Base-by-base conservation (phyloP, 2,797 vertebrate genomes). In the Triplophysa yarkandensis region DNA sequence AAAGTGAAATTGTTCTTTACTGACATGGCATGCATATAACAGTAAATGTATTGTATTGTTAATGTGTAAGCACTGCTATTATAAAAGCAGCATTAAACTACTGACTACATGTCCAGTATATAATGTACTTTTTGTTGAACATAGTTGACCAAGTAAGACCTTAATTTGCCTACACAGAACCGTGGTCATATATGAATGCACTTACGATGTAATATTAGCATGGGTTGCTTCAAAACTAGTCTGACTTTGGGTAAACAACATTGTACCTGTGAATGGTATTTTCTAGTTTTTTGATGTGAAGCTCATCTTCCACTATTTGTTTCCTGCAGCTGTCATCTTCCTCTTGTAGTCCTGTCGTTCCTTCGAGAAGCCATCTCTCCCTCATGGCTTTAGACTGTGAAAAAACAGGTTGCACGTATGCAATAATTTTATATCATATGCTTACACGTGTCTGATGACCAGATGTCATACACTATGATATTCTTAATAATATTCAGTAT, bases 341-440 rank as follows among this genome's bases (percentile, higher is more conserved):
- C 81, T 96, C 95, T 2, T 86, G 86, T 9, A 90, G 92, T 52
- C 87, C 91, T 6, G 90, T 87, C 32, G 92, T 90, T 73, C 96
- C 97, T 86, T 98, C 95, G 69, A 99, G 92, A 83, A 99, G 94
- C 97, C 97, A 99, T 89, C 94, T 94, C 83, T 99, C 97, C 13
- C 97, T 93, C 87, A 94, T 95, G 80, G 95, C 92, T 95, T 98
- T 99, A 81, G 97, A 99, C 97, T 99, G 85, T 71, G 36, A 78
- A 50, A 78, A 58, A 72, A 64, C 60, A 61, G 23, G 23, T 54
- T 27, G 9, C 8, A 2, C 36, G 13, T 3, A 39, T 39, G 36
- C 36, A 11, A 39, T 39, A 13, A 39, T 39, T 39, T 39, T 0
- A 13, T 11, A 39, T 39, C 36, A 3, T 11, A 3, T 39, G 11